These are phyloP conservation scores for Malurus cyaneus DNA, from an alignment of 2,113 vertebrate genomes.

Conservation along the genomic window DNA sequence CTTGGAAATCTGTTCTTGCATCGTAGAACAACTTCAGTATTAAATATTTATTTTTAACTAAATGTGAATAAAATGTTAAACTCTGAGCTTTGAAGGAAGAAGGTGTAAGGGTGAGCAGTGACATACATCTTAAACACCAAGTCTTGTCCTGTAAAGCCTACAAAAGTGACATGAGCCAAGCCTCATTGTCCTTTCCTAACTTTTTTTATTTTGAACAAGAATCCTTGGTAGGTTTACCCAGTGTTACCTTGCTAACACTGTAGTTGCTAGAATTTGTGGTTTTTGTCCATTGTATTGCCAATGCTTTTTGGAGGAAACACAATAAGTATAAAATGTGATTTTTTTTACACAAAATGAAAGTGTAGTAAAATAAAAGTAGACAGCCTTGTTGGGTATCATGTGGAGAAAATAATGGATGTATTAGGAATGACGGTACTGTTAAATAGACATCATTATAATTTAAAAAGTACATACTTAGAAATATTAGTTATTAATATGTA, in stretches of 20 bases:
- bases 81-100: conserved; percentile 41
- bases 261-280: background rate
- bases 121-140: conserved; percentile 13
- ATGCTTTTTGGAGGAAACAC: background rate
- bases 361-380: background rate
- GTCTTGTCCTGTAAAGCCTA: background rate
- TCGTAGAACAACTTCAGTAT: conserved; percentile 73
- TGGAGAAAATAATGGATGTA: background rate
- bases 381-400: background rate
- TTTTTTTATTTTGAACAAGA: background rate
- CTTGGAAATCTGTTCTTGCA: conserved; percentile 89
- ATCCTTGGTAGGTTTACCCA: conserved; percentile 7
- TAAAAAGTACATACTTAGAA: background rate
- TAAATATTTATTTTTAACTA: conserved; percentile 87
- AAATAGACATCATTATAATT: background rate
- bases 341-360: background rate
- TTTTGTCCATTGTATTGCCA: background rate
- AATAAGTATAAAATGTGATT: background rate
- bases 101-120: conserved; percentile 39
- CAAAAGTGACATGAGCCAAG: background rate
- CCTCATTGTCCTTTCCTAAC: background rate
- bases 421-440: background rate
- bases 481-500: background rate
- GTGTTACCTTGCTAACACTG: background rate
- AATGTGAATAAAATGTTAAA: conserved; percentile 78